Evolutionary conservation across 2,888 invertebrate genomes (phyloP).

Genomic region (Drosophila formosana): DNA sequence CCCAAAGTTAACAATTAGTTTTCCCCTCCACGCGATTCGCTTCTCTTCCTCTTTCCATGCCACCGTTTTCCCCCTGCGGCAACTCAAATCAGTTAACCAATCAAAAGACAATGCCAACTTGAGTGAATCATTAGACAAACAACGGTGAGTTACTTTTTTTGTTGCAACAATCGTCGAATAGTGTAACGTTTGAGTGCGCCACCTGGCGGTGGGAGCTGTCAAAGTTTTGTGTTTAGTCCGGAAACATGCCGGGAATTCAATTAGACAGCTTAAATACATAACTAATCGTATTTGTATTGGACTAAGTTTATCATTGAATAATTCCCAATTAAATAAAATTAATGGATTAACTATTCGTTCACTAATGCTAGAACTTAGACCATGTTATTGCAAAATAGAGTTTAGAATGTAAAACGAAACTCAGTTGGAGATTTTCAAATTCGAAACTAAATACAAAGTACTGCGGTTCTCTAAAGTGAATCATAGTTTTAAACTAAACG

Average conservation of each 20-base stretch:
- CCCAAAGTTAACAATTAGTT: constrained; percentile 80
- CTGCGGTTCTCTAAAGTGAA: too few species aligned
- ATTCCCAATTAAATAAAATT: background rate
- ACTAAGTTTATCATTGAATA: background rate
- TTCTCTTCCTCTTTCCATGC: background rate
- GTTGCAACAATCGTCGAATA: constrained; percentile 21
- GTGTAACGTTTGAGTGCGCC: constrained; percentile 30
- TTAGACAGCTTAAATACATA: background rate
- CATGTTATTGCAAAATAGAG: too few species aligned
- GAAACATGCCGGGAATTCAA: background rate
- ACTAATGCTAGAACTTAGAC: too few species aligned
- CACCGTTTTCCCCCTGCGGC: background rate
- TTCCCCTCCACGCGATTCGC: constrained; percentile 17
- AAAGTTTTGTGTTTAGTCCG: constrained; percentile 1
- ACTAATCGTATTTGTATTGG: background rate
- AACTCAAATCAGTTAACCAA: constrained; percentile 69
- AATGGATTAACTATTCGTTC: too few species aligned
- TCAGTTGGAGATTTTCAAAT: too few species aligned
- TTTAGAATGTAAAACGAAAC: too few species aligned
- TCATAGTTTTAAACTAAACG: too few species aligned
- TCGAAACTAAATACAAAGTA: too few species aligned
- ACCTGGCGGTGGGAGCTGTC: constrained; percentile 28
- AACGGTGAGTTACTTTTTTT: constrained; percentile 23
- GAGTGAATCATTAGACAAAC: constrained; percentile 48
- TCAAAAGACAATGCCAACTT: constrained; percentile 58